Evolutionary conservation across 2,888 invertebrate genomes (phyloP), one percentile per base, ranked within the genome.

Genomic region (Cyclophora albipunctata): DNA sequence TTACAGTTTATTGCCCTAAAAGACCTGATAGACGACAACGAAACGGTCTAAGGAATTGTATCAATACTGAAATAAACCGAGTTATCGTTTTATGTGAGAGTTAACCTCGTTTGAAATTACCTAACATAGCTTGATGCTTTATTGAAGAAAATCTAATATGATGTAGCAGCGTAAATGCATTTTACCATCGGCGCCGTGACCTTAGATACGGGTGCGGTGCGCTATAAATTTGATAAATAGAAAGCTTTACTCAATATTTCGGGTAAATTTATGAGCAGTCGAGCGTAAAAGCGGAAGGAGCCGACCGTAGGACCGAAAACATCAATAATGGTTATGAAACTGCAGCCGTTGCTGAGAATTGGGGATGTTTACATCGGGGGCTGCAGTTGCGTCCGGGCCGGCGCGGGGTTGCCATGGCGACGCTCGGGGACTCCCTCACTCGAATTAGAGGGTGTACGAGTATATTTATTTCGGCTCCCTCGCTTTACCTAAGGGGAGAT

Each of bases 371-470:
- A 77, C 71, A 47, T 51, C 51, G 55, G 62, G 61, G 60, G 58
- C 62, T 79, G 79, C 80, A 80, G 63, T 52, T 51, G 73, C 63
- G 74, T 75, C 74, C 74, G 66, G 66, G 5, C 37, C 37, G 37
- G 4, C 4, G 37, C 37, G 4, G 54, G 59, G 81, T 83, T 62
- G 66, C 73, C 69, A 81, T 81, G 61, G 69, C 69, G 69, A 82
- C 81, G 59, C 60, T 59, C 67, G 66, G 80, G 79, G 80, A 68
- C 67, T 71, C 68, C 54, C 59, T 63, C 65, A 71, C 72, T 72
- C 73, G 73, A 79, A 79, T 80, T 81, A 79, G 83, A 81, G 81
- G 84, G 81, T 76, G 80, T 78, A n/a, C n/a, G n/a, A n/a, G n/a
- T n/a, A 74, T 56, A 78, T 78, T 74, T 84, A 84, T 84, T 84